A percentile compares a stretch with the other conserved stretches of the same genome.
These are phyloP conservation scores for Choristoneura fumiferana DNA, from an alignment of 1,140 invertebrate species.

Conservation along the genomic window DNA sequence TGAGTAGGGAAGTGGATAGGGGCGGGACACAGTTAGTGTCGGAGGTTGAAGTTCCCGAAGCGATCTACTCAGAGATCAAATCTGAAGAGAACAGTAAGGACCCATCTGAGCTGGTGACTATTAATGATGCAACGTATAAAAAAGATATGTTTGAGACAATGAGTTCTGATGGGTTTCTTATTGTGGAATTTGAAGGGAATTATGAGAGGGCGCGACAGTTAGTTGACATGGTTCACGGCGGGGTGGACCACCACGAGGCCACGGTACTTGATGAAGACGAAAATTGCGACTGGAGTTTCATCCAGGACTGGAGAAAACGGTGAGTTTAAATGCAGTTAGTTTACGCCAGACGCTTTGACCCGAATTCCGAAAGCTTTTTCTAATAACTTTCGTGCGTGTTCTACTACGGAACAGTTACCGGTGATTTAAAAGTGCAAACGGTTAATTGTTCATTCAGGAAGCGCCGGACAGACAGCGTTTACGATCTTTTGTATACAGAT, in stretches of 20 bases:
- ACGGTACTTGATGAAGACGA: conserved; percentile 73
- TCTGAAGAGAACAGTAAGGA: conserved; percentile 36
- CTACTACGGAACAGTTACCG: conserved; percentile 30
- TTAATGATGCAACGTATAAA: conserved; percentile 64
- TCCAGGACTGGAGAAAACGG: conserved; percentile 85
- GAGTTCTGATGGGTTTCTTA: conserved; percentile 79
- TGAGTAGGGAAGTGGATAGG: conserved; percentile 57
- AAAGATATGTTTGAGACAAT: conserved; percentile 60
- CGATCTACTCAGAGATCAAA: conserved; percentile 71
- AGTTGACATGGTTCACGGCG: conserved; percentile 78
- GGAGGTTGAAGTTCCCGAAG: conserved; percentile 68
- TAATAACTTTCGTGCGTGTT: conserved; percentile 25
- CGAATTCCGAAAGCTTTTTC: conserved; percentile 32
- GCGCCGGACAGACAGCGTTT: conserved; percentile 18
- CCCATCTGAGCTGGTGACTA: conserved; percentile 43
- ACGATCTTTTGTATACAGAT: conserved; percentile 15
- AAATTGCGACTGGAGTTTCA: conserved; percentile 85
- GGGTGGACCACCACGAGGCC: conserved; percentile 68
- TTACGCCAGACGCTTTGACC: conserved; percentile 26
- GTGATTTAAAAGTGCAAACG: conserved; percentile 29
- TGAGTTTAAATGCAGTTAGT: conserved; percentile 51
- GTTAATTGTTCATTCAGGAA: conserved; percentile 35
- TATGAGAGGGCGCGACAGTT: conserved; percentile 80
- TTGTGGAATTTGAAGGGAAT: conserved; percentile 82
- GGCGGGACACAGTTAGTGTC: conserved; percentile 64